phyloP scores from a whole-genome alignment of 2,888 invertebrate species.

The Acronicta alni region DNA sequence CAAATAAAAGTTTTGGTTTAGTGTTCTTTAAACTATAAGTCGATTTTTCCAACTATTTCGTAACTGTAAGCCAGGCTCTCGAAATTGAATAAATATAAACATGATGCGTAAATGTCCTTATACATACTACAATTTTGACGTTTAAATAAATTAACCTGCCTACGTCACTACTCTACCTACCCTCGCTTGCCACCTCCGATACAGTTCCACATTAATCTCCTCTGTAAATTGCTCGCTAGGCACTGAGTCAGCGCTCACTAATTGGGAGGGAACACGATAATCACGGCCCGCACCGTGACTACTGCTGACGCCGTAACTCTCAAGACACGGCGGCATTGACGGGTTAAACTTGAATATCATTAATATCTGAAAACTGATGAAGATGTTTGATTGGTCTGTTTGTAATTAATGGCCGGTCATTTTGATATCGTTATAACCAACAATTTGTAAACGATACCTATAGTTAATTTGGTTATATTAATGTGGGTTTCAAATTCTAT shows the following conservation, averaged over 20 bases:
- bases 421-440: background rate
- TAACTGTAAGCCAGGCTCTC: no score
- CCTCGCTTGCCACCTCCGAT: background rate
- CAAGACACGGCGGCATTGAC: slow-evolving; percentile 1
- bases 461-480: no score
- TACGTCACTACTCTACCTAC: background rate
- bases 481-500: no score
- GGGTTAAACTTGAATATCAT: slow-evolving; percentile 29
- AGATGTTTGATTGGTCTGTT: slow-evolving; percentile 18
- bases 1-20: no score
- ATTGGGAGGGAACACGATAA: slow-evolving; percentile 36
- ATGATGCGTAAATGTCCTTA: no score
- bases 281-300: slow-evolving; percentile 40
- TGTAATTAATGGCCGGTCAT: slow-evolving; percentile 5
- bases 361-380: slow-evolving; percentile 31
- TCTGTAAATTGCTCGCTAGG: slow-evolving; percentile 2
- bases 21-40: no score
- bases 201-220: slow-evolving; percentile 23
- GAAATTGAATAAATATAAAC: no score
- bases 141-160: background rate
- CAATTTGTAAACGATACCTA: no score
- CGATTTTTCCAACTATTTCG: no score
- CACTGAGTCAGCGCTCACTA: slow-evolving; percentile 39
- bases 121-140: no score
- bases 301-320: slow-evolving; percentile 37